Conservation (phyloP, 2,113 vertebrate species). For the Colossoma macropomum region DNA sequence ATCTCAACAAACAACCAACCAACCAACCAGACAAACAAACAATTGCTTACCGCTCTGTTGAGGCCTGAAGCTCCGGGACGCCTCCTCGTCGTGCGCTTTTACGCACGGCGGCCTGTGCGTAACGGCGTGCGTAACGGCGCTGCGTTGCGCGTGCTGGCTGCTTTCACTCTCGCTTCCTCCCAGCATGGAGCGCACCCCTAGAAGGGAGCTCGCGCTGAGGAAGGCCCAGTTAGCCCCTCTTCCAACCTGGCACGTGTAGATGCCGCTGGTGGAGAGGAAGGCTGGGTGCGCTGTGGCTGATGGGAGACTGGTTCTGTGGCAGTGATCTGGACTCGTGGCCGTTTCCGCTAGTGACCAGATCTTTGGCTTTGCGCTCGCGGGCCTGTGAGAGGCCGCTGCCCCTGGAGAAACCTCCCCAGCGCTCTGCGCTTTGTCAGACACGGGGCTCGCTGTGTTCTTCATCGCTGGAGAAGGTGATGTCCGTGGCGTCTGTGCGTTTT, state of each 20-base stretch:
- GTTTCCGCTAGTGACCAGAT: constrained; percentile 99
- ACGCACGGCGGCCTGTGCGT: constrained; percentile 74
- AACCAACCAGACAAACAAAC: neutral
- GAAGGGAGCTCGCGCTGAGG: constrained; percentile 92
- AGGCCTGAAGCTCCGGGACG: constrained; percentile 87
- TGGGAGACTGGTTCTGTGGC: constrained; percentile 81
- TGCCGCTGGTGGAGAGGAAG: constrained; percentile 94
- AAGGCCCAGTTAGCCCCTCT: constrained; percentile 98
- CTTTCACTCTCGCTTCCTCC: constrained; percentile 81
- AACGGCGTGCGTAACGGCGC: neutral
- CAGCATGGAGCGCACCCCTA: constrained; percentile 93
- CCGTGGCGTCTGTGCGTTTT: constrained; percentile 75
- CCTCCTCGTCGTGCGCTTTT: constrained; percentile 84
- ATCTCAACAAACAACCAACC: neutral
- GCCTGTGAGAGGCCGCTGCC: constrained; percentile 83
- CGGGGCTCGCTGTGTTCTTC: constrained; percentile 76
- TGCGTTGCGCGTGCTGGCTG: neutral
- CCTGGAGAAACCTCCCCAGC: constrained; percentile 79
- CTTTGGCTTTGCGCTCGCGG: constrained; percentile 92
- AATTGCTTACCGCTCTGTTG: constrained; percentile 86
- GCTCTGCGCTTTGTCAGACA: constrained; percentile 78
- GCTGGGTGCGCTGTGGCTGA: constrained; percentile 84
- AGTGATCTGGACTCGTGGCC: constrained; percentile 91
- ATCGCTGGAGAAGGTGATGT: constrained; percentile 76
- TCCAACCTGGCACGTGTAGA: constrained; percentile 97